These are phyloP conservation scores for Arnoldichthys spilopterus DNA, from an alignment of 2,797 vertebrate genomes.

Conservation along the genomic window DNA sequence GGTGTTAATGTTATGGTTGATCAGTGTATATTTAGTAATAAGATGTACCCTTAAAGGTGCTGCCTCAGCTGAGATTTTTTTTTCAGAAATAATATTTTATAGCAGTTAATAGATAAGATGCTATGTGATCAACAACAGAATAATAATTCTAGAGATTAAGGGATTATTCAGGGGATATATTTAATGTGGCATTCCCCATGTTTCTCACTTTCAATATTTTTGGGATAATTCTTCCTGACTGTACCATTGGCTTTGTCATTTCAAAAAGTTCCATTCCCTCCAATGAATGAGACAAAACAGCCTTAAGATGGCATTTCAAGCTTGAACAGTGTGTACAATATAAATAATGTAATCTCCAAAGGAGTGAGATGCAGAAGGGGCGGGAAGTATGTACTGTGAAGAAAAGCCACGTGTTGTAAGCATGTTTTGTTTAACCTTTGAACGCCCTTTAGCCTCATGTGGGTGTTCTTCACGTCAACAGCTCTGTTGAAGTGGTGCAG, in stretches of 20 bases:
- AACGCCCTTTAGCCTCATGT: neutral
- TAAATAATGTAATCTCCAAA: neutral
- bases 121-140: no score
- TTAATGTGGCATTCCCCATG: no score
- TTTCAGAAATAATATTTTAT: no score
- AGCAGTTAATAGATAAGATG: no score
- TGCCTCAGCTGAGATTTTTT: no score
- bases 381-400: neutral
- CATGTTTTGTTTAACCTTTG: neutral
- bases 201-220: no score
- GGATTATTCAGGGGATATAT: no score
- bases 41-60: no score
- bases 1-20: no score
- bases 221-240: no score
- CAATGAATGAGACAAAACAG: neutral
- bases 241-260: neutral
- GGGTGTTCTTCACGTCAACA: slow-evolving; percentile 14
- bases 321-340: neutral
- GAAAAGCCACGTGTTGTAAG: neutral
- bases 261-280: neutral
- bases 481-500: slow-evolving; percentile 21
- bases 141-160: no score
- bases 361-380: neutral
- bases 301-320: neutral
- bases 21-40: no score